Evolutionary conservation across 1,140 invertebrate species (phyloP).

Genomic region (Drosophila obscura): DNA sequence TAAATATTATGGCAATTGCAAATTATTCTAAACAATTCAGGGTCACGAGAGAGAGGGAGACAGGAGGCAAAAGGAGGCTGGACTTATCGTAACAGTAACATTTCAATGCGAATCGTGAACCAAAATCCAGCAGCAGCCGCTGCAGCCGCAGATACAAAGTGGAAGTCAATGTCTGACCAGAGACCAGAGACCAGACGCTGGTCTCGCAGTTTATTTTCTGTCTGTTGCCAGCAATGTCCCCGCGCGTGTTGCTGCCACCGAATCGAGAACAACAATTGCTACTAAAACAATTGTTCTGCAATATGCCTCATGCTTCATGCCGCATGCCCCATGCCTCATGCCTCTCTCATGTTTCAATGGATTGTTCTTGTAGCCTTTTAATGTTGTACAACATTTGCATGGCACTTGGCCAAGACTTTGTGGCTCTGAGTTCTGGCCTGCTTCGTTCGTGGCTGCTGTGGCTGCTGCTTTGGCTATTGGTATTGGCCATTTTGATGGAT

Average conservation of each 20-base stretch:
- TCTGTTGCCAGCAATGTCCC: no score
- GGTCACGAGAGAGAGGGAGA: conserved; percentile 53
- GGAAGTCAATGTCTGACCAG: conserved; percentile 13
- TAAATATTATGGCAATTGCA: conserved; percentile 80
- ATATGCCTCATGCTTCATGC: conserved; percentile 8
- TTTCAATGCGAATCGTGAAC: conserved; percentile 60
- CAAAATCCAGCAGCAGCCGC: conserved; percentile 7
- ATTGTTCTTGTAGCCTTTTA: conserved; percentile 77
- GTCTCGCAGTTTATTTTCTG: no score
- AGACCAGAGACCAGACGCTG: neutral
- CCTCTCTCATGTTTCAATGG: conserved; percentile 52
- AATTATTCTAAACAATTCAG: conserved; percentile 77
- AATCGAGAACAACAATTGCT: conserved; percentile 54
- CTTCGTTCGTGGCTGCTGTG: neutral
- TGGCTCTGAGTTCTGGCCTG: conserved; percentile 27
- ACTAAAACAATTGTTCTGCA: conserved; percentile 76
- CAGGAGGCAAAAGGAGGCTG: conserved; percentile 3
- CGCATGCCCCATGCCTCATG: neutral
- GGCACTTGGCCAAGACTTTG: conserved; percentile 60
- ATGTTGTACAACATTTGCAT: conserved; percentile 81
- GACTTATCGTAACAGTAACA: conserved; percentile 44
- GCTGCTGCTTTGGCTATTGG: conserved; percentile 8
- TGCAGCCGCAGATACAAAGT: neutral
- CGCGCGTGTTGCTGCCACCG: neutral
- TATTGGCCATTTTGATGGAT: conserved; percentile 65